These are phyloP conservation scores for Leucozona laternaria DNA, from an alignment of 2,888 invertebrate species.

Conservation along the genomic window DNA sequence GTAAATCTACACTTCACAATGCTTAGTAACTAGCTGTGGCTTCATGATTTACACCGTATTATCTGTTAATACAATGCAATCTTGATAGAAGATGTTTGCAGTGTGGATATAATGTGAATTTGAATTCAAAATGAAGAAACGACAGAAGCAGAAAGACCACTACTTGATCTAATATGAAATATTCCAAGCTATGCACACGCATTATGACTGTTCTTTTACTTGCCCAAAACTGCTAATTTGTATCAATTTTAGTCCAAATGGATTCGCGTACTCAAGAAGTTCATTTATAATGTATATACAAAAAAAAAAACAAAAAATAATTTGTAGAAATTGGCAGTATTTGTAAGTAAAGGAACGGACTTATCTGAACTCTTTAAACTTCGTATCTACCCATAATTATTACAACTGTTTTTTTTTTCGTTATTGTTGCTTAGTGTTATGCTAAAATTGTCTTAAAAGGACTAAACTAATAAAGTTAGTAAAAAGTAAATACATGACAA, in stretches of 20 bases:
- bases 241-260: too few species aligned
- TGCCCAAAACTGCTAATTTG: too few species aligned
- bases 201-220: not conserved
- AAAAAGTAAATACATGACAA: constrained; percentile 12
- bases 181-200: constrained; percentile 15
- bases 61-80: not conserved
- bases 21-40: constrained; percentile 31
- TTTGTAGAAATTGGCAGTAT: too few species aligned
- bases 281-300: too few species aligned
- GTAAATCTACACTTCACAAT: constrained; percentile 21
- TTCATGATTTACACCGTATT: constrained; percentile 22
- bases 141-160: not conserved
- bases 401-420: constrained; percentile 19
- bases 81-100: constrained; percentile 8
- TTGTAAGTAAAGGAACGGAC: too few species aligned
- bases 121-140: not conserved
- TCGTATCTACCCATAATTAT: constrained; percentile 26
- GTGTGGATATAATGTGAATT: not conserved
- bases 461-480: constrained; percentile 55
- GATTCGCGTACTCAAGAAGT: too few species aligned
- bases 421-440: constrained; percentile 58
- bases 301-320: too few species aligned
- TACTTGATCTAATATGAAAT: not conserved
- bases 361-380: constrained; percentile 9
- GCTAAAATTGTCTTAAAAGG: constrained; percentile 45